Conservation (phyloP, 2,888 invertebrate species). For the Agonopterix alstromeriana region DNA sequence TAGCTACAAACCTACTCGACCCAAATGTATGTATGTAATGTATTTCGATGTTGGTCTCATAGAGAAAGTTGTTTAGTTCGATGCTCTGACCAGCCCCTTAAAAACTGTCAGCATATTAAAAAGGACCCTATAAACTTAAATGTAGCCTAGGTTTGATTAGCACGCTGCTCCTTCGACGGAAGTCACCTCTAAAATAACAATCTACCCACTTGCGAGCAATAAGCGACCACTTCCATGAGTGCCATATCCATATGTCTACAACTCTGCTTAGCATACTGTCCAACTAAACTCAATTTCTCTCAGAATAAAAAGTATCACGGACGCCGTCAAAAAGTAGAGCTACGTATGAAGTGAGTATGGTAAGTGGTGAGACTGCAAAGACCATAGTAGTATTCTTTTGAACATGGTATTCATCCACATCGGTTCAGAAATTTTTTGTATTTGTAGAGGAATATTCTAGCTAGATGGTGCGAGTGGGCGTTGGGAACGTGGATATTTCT, state of each 20-base stretch:
- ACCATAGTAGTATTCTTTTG: constrained; percentile 3
- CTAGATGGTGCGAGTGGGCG: constrained; percentile 55
- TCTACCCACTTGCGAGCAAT: constrained; percentile 20
- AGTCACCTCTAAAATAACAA: constrained; percentile 30
- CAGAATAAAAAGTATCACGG: no score
- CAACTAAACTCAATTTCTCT: no score
- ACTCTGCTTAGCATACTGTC: neutral
- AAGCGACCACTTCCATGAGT: constrained; percentile 17
- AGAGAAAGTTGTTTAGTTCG: no score
- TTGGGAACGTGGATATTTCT: constrained; percentile 61
- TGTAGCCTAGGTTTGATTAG: constrained; percentile 17
- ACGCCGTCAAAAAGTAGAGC: no score
- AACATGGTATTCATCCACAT: constrained; percentile 9
- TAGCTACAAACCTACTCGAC: no score
- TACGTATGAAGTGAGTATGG: neutral
- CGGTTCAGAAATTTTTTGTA: constrained; percentile 39
- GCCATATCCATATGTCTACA: constrained; percentile 4
- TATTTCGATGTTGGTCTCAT: no score
- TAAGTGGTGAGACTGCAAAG: neutral
- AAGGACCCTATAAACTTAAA: no score
- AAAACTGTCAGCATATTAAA: no score
- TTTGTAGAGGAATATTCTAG: constrained; percentile 53
- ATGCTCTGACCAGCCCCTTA: no score
- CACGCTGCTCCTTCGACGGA: constrained; percentile 19
- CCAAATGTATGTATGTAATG: no score